Evolutionary conservation across 2,797 vertebrate genomes (phyloP).

Genomic region (Aselliscus stoliczkanus): DNA sequence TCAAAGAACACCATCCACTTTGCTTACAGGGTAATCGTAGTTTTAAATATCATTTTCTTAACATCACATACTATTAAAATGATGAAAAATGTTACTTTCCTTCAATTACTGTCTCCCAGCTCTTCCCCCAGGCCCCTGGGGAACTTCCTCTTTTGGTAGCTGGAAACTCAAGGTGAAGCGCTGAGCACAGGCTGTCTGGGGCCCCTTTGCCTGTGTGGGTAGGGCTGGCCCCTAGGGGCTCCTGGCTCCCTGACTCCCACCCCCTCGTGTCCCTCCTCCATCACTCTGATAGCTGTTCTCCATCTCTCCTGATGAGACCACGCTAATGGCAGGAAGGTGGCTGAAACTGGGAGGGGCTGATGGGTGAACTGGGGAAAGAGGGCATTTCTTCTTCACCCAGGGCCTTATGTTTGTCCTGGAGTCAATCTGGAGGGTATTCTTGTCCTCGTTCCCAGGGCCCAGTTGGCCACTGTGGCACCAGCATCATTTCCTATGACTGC

Average conservation of each 20-base stretch:
- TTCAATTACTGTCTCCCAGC: not conserved
- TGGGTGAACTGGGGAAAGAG: not conserved
- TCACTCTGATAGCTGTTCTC: not conserved
- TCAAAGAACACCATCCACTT: not conserved
- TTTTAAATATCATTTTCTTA: not conserved
- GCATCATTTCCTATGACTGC: not conserved
- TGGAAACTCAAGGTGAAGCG: not conserved
- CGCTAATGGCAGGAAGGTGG: not conserved
- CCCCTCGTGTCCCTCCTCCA: not conserved
- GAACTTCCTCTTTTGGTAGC: not conserved
- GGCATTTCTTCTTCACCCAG: not conserved
- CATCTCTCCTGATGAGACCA: not conserved
- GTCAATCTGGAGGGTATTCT: not conserved
- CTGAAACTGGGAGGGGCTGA: not conserved
- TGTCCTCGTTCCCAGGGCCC: not conserved
- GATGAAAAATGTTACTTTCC: not conserved
- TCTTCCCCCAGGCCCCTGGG: not conserved
- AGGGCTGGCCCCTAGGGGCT: not conserved
- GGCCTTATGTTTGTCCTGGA: not conserved
- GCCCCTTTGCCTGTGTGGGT: not conserved
- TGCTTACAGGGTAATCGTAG: not conserved
- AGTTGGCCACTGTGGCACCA: not conserved
- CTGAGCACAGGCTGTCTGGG: not conserved
- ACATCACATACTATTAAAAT: not conserved
- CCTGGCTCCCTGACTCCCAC: fast-evolving